These are phyloP conservation scores for Corydoras maculifer DNA, from an alignment of 2,113 vertebrate genomes.

Conservation along the genomic window DNA sequence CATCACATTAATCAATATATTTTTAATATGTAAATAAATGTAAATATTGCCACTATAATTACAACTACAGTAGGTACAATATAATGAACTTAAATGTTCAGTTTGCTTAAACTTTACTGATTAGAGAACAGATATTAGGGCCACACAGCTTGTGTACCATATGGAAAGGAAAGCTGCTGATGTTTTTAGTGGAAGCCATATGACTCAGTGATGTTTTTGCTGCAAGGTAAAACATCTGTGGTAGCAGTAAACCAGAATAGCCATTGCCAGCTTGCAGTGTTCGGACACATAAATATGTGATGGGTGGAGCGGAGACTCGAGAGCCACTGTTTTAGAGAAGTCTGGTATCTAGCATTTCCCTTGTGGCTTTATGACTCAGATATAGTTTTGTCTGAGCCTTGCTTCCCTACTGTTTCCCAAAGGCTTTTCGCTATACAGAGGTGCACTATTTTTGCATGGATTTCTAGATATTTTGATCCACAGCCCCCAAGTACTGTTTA, in stretches of 20 bases:
- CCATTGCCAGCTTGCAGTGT: conserved; percentile 12
- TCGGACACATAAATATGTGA: not conserved
- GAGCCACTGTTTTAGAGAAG: conserved; percentile 20
- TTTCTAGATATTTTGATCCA: conserved; percentile 16
- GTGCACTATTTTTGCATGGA: not conserved
- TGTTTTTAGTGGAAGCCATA: not conserved
- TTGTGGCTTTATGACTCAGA: conserved; percentile 16
- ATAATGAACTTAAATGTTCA: too few species aligned
- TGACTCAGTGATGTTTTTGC: conserved; percentile 2
- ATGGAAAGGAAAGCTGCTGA: not conserved
- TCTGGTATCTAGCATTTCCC: conserved; percentile 15
- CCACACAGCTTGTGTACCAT: not conserved
- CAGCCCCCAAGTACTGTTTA: conserved; percentile 35
- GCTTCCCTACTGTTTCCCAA: conserved; percentile 11
- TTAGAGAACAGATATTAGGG: not conserved
- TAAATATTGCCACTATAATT: too few species aligned
- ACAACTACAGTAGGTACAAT: too few species aligned
- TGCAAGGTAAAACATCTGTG: conserved; percentile 30
- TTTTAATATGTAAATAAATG: too few species aligned
- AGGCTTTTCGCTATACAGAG: conserved; percentile 22
- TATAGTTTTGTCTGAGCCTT: conserved; percentile 24
- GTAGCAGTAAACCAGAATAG: conserved; percentile 10
- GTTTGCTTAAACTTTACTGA: not conserved
- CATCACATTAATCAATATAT: too few species aligned
- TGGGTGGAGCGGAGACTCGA: not conserved